Evolutionary conservation across 2,888 invertebrate genomes (phyloP).

Genomic region (Patella depressa): DNA sequence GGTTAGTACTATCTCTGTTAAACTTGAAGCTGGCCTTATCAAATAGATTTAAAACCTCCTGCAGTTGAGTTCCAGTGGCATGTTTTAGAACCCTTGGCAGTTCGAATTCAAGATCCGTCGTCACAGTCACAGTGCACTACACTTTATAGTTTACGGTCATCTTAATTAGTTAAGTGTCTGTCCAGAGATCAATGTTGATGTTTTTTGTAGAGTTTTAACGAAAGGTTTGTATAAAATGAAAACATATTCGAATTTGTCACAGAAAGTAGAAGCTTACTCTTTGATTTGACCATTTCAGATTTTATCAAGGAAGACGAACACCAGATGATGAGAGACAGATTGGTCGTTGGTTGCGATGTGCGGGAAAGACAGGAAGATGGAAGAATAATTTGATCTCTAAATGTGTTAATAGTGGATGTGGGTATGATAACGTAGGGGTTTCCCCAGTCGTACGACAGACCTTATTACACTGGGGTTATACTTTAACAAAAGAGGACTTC

Average conservation of each 20-base stretch:
- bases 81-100: no score
- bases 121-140: no score
- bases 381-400: constrained; percentile 60
- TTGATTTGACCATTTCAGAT: constrained; percentile 40
- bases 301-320: constrained; percentile 57
- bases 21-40: no score
- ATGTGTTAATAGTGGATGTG: constrained; percentile 52
- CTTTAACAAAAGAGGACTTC: constrained; percentile 53
- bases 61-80: no score
- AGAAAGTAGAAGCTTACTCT: background rate
- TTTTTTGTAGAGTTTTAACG: no score
- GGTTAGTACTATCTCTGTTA: no score
- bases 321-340: constrained; percentile 60
- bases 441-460: constrained; percentile 62
- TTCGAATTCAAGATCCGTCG: no score
- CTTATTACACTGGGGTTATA: constrained; percentile 62
- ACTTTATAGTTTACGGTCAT: no score
- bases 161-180: no score
- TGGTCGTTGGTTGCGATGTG: constrained; percentile 61
- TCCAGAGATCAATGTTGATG: background rate
- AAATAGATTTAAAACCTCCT: no score
- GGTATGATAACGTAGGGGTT: constrained; percentile 48
- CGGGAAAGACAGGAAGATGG: constrained; percentile 57
- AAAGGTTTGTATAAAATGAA: no score
- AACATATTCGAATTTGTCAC: no score